These are phyloP conservation scores for Gymnocephalus cernua DNA, from an alignment of 2,113 vertebrate species.

Conservation along the genomic window DNA sequence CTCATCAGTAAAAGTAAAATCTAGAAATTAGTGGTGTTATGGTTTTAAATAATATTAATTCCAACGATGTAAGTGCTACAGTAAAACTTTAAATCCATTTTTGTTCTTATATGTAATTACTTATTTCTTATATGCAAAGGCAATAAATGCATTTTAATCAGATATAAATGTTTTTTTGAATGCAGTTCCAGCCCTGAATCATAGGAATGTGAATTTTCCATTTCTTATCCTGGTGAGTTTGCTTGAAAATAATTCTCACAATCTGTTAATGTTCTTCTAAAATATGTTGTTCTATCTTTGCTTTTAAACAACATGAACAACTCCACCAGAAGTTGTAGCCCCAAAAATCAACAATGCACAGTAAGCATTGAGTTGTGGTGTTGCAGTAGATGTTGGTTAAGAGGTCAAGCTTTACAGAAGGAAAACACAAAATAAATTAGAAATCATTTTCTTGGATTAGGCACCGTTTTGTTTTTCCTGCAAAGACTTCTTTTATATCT, in stretches of 20 bases:
- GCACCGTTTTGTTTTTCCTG: slow-evolving; percentile 34
- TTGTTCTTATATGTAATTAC: background rate
- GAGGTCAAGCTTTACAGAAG: slow-evolving; percentile 26
- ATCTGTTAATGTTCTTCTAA: slow-evolving; percentile 24
- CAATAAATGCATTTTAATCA: background rate
- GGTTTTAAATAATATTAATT: background rate
- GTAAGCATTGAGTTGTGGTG: background rate
- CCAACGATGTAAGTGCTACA: background rate
- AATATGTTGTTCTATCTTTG: background rate
- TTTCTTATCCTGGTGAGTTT: slow-evolving; percentile 34
- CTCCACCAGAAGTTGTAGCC: background rate
- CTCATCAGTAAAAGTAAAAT: background rate
- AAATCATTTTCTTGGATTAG: slow-evolving; percentile 23
- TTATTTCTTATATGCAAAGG: slow-evolving; percentile 26
- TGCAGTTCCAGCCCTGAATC: background rate
- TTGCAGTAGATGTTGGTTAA: slow-evolving; percentile 6
- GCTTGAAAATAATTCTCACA: background rate
- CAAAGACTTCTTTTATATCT: slow-evolving; percentile 42
- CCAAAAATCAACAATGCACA: background rate
- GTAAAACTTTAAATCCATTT: background rate
- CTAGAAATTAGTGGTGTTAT: background rate
- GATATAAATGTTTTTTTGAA: background rate
- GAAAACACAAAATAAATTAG: slow-evolving; percentile 2
- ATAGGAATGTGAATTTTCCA: background rate
- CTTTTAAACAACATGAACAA: slow-evolving; percentile 1